These are phyloP conservation scores for Ichneumoninae sp. DNA, from an alignment of 2,888 invertebrate species.

Conservation along the genomic window DNA sequence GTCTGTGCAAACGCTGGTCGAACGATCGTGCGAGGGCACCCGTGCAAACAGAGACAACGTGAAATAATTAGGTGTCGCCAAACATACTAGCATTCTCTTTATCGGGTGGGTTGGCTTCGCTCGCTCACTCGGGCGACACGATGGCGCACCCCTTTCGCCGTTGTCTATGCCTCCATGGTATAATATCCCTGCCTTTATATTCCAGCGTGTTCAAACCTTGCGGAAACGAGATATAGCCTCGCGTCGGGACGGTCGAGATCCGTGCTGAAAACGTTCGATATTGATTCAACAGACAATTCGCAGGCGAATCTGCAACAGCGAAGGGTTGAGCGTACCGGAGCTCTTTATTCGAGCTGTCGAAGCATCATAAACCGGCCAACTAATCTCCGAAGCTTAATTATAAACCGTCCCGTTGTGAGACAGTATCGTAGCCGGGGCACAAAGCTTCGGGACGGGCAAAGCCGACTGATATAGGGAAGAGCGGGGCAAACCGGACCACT, in stretches of 20 bases:
- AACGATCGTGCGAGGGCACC: slow-evolving; percentile 37
- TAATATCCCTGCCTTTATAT: slow-evolving; percentile 6
- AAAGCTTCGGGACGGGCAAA: neutral
- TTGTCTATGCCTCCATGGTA: slow-evolving; percentile 14
- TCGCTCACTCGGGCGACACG: slow-evolving; percentile 13
- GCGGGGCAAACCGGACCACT: neutral
- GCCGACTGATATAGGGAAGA: neutral
- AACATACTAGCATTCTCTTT: slow-evolving; percentile 73
- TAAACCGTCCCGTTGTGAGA: neutral
- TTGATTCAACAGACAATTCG: slow-evolving; percentile 34
- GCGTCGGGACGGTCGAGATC: neutral
- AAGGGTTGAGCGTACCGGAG: slow-evolving; percentile 2
- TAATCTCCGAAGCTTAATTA: slow-evolving; percentile 24
- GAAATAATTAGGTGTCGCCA: slow-evolving; percentile 75
- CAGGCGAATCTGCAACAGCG: slow-evolving; percentile 5
- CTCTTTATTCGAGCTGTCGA: slow-evolving; percentile 16
- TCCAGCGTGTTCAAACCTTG: slow-evolving; percentile 13
- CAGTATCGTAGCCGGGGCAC: neutral
- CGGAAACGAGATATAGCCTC: slow-evolving; percentile 17
- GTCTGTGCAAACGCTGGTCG: slow-evolving; percentile 57
- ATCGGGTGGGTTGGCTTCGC: slow-evolving; percentile 57
- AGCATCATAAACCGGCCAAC: slow-evolving; percentile 4
- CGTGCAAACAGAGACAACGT: slow-evolving; percentile 64
- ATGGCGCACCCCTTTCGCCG: slow-evolving; percentile 45
- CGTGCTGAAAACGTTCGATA: slow-evolving; percentile 26